A percentile compares a stretch with the other conserved stretches of the same genome.
These are phyloP conservation scores for Loriculus beryllinus DNA, from an alignment of 2,797 vertebrate genomes.

Conservation along the genomic window DNA sequence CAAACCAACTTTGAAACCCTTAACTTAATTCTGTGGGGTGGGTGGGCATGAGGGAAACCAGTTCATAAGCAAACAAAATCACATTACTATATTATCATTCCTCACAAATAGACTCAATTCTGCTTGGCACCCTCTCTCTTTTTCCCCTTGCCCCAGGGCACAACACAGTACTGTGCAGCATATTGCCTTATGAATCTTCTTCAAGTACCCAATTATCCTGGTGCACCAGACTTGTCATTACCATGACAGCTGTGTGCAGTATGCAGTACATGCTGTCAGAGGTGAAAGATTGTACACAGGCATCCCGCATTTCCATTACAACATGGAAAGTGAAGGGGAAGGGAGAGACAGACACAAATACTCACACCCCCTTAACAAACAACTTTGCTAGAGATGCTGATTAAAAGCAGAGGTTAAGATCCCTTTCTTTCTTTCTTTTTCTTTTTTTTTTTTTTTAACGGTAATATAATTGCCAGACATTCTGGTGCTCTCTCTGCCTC, in stretches of 20 bases:
- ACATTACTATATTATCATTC: conserved; percentile 64
- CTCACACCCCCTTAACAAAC: neutral
- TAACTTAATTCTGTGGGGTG: neutral
- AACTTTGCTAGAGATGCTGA: conserved; percentile 42
- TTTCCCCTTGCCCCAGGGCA: conserved; percentile 64
- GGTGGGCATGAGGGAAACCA: neutral
- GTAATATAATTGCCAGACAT: conserved; percentile 8
- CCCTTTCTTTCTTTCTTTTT: neutral
- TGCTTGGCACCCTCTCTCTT: conserved; percentile 32
- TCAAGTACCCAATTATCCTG: conserved; percentile 80
- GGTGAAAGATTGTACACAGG: conserved; percentile 69
- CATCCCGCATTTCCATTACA: conserved; percentile 67
- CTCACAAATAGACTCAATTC: conserved; percentile 50
- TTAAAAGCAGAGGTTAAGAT: conserved; percentile 62
- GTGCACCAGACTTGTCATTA: conserved; percentile 67
- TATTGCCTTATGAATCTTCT: conserved; percentile 79
- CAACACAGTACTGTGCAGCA: conserved; percentile 52
- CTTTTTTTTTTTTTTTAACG: neutral
- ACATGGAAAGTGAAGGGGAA: neutral
- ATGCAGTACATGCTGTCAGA: conserved; percentile 61
- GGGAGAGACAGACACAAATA: neutral
- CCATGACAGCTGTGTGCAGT: conserved; percentile 70
- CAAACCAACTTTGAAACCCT: conserved; percentile 37
- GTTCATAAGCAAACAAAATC: conserved; percentile 49
- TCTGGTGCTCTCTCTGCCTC: neutral